A percentile compares a stretch with the other conserved stretches of the same genome.
These are phyloP conservation scores for Linepithema humile DNA, from an alignment of 1,140 invertebrate genomes.

Conservation along the genomic window DNA sequence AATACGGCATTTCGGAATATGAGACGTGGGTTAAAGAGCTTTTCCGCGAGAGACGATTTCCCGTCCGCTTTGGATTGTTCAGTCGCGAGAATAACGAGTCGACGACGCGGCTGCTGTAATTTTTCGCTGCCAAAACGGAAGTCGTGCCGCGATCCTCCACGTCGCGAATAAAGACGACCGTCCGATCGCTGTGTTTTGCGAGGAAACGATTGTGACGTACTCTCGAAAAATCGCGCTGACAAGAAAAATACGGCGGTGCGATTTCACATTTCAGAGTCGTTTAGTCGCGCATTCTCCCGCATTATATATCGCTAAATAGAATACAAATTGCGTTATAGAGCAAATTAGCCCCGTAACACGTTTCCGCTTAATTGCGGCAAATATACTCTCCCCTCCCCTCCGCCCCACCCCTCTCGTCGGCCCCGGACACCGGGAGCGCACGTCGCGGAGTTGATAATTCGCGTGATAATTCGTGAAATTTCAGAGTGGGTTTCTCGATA, in stretches of 20 bases:
- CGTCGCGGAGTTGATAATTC: slow-evolving; percentile 48
- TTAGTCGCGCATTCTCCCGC: not conserved
- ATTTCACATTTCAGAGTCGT: slow-evolving; percentile 1
- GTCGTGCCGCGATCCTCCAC: not conserved
- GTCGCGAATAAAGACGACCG: not conserved
- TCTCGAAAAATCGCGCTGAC: slow-evolving; percentile 9
- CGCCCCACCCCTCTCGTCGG: not conserved
- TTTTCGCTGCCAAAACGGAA: slow-evolving; percentile 43
- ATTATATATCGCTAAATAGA: slow-evolving; percentile 44
- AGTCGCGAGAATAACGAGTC: slow-evolving; percentile 4
- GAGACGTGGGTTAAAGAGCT: slow-evolving; percentile 60
- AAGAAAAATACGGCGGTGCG: not conserved
- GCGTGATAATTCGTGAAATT: slow-evolving; percentile 51
- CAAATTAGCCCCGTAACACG: slow-evolving; percentile 51
- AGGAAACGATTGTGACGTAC: not conserved
- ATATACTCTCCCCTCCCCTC: not conserved
- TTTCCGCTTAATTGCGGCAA: slow-evolving; percentile 61
- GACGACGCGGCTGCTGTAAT: slow-evolving; percentile 1
- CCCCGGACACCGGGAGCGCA: not conserved
- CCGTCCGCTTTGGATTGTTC: not conserved
- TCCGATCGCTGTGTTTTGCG: not conserved
- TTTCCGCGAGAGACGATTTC: not conserved
- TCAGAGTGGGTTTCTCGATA: slow-evolving; percentile 31
- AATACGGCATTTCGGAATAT: slow-evolving; percentile 69
- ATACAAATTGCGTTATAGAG: slow-evolving; percentile 49